Evolutionary conservation across 2,797 vertebrate genomes (phyloP).

Genomic region (Rousettus madagascariensis): DNA sequence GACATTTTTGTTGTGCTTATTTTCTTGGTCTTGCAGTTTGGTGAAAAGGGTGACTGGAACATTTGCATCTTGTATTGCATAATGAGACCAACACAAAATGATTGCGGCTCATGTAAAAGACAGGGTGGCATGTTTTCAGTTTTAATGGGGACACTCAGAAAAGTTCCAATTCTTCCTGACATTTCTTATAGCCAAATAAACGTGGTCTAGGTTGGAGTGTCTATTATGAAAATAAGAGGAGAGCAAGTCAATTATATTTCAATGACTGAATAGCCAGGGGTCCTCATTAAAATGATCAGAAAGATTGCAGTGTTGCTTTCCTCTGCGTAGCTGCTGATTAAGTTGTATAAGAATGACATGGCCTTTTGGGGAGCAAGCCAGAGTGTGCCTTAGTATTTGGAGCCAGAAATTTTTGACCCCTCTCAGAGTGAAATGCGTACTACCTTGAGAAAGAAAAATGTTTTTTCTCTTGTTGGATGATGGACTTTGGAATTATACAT

Average conservation of each 20-base stretch:
- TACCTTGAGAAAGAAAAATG: slow-evolving; percentile 88
- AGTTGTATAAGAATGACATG: slow-evolving; percentile 95
- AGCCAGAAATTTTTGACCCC: slow-evolving; percentile 93
- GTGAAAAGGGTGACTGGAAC: slow-evolving; percentile 83
- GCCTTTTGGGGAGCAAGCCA: slow-evolving; percentile 88
- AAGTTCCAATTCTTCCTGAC: slow-evolving; percentile 99
- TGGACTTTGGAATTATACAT: slow-evolving; percentile 89
- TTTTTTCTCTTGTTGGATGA: slow-evolving; percentile 86
- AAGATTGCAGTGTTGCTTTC: slow-evolving; percentile 90
- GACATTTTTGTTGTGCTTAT: slow-evolving; percentile 80
- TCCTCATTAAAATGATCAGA: slow-evolving; percentile 99
- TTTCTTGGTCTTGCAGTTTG: slow-evolving; percentile 85
- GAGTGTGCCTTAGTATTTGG: slow-evolving; percentile 84
- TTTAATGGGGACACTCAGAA: slow-evolving; percentile 94
- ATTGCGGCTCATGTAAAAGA: slow-evolving; percentile 89
- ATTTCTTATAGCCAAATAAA: slow-evolving; percentile 98
- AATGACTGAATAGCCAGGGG: slow-evolving; percentile 99
- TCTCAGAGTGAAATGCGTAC: slow-evolving; percentile 88
- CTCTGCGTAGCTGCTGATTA: slow-evolving; percentile 95
- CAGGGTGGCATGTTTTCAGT: slow-evolving; percentile 98
- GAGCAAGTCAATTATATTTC: slow-evolving; percentile 99
- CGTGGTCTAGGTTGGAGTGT: slow-evolving; percentile 95
- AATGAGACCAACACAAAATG: slow-evolving; percentile 93
- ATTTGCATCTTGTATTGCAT: slow-evolving; percentile 95
- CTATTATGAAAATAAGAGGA: slow-evolving; percentile 99